phyloP scores from a whole-genome alignment of 2,888 invertebrate species.

The Pseudanteris insignis region DNA sequence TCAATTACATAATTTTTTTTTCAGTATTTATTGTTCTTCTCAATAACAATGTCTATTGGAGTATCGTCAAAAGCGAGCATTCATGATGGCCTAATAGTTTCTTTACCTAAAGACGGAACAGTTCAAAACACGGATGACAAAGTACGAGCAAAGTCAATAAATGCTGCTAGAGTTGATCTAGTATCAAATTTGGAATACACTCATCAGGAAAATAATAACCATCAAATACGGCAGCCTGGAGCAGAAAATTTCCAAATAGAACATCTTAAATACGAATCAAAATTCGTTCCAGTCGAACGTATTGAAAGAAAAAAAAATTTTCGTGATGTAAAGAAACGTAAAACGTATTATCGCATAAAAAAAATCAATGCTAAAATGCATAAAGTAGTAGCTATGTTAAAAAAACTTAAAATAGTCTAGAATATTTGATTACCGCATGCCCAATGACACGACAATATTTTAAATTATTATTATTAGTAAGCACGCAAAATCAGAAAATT shows the following conservation, averaged over 20 bases:
- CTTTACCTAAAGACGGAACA: constrained; percentile 6
- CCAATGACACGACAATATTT: too few relatives aligned
- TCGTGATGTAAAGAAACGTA: constrained; percentile 25
- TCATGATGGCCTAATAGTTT: background rate
- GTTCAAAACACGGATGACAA: constrained; percentile 11
- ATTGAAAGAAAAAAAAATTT: background rate
- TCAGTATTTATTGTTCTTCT: constrained; percentile 7
- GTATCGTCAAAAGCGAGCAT: background rate
- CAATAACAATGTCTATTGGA: background rate
- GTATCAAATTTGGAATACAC: constrained; percentile 3
- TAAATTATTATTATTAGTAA: too few relatives aligned
- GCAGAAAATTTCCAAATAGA: too few relatives aligned
- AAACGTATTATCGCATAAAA: constrained; percentile 9
- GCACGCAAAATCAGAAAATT: too few relatives aligned
- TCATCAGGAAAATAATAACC: background rate
- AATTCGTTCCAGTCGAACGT: background rate
- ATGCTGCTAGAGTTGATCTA: constrained; percentile 2
- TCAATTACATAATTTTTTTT: constrained; percentile 1
- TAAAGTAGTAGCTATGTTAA: constrained; percentile 24
- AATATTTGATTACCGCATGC: too few relatives aligned
- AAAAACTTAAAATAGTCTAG: constrained; percentile 2
- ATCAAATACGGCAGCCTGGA: too few relatives aligned
- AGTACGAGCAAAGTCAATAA: constrained; percentile 3
- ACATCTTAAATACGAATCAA: too few relatives aligned
- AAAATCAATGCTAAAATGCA: constrained; percentile 27